Base-by-base conservation (phyloP, 2,797 vertebrate species). In the Epinephelus coioides region DNA sequence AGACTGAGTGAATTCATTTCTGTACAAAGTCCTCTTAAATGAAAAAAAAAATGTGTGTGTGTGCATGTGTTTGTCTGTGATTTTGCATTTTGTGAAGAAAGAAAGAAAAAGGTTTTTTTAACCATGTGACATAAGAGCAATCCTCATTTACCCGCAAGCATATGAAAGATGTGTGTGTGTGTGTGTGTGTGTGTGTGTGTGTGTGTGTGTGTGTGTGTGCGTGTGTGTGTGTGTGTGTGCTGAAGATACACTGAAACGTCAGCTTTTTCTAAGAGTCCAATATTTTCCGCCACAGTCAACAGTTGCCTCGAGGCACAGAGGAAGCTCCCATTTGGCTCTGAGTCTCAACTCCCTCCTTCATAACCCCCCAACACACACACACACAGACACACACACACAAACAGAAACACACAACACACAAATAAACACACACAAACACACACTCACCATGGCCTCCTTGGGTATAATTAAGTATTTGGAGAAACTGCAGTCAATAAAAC, bases 261-360 rank as follows among this genome's bases (percentile, higher is more conserved):
- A 90, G 87, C 87, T 92, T 83, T 91, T 91, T 91, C 78, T 6
- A n/a, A 80, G 82, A 78, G 69, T 85, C 85, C 69, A 82, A 88
- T 90, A 87, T 90, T 90, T 92, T 93, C 88, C 77, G 25, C 88
- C 77, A 89, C 85, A 91, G 89, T 88, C 91, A 89, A 87, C 91
- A 87, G 79, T 81, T 82, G 85, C 86, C 91, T 83, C 19, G 1
- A 87, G 91, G 86, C 89, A 53, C 82, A 76, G 49, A 85, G 88
- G 87, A 90, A 86, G 86, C 82, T 91, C 85, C 88, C 78, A 55
- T 89, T 91, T 89, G 79, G 67, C 74, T 78, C 79, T 66, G 78
- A 83, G 73, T 81, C 69, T 76, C 62, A 57, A 13, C 69, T 56
- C 30, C 27, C 73, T 71, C 70, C 65, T 65, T 50, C 78, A 68